Conservation (phyloP, 2,888 invertebrate species). For the Rhabditophanes sp. region DNA sequence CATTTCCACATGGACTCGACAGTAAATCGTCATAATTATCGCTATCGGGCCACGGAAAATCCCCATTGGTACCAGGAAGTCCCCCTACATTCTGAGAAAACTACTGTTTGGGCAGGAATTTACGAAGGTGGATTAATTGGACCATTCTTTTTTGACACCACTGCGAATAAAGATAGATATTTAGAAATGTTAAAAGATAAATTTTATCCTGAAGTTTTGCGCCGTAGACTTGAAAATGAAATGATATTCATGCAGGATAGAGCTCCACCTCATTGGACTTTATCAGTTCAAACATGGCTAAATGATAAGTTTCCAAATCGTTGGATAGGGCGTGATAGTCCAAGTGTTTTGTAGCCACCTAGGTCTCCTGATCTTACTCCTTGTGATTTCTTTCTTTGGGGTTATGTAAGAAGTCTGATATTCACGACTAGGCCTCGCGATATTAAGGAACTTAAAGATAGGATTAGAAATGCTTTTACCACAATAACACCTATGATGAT, state of each 20-base stretch:
- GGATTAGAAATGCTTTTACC: too few species aligned
- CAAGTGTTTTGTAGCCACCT: conserved; percentile 10
- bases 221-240: conserved; percentile 5
- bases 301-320: conserved; percentile 12
- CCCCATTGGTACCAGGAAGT: conserved; percentile 12
- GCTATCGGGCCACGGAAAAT: conserved; percentile 7
- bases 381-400: conserved; percentile 7
- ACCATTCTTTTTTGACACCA: conserved; percentile 8
- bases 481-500: too few species aligned
- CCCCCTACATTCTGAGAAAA: conserved; percentile 9
- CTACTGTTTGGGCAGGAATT: conserved; percentile 12
- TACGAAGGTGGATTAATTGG: conserved; percentile 10
- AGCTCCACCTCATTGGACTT: conserved; percentile 14
- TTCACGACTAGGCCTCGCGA: conserved; percentile 6
- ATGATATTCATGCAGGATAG: conserved; percentile 15
- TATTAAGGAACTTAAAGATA: conserved; percentile 5
- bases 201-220: conserved; percentile 7
- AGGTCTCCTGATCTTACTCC: conserved; percentile 11
- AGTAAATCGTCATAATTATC: conserved; percentile 4
- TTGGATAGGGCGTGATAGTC: conserved; percentile 13
- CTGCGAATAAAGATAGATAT: conserved; percentile 10
- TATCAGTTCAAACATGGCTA: conserved; percentile 8
- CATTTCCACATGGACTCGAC: conserved; percentile 5
- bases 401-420: conserved; percentile 7
- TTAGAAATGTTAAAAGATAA: conserved; percentile 9